Base-by-base conservation (phyloP, 1,140 invertebrate genomes). In the Adoxophyes honmai region DNA sequence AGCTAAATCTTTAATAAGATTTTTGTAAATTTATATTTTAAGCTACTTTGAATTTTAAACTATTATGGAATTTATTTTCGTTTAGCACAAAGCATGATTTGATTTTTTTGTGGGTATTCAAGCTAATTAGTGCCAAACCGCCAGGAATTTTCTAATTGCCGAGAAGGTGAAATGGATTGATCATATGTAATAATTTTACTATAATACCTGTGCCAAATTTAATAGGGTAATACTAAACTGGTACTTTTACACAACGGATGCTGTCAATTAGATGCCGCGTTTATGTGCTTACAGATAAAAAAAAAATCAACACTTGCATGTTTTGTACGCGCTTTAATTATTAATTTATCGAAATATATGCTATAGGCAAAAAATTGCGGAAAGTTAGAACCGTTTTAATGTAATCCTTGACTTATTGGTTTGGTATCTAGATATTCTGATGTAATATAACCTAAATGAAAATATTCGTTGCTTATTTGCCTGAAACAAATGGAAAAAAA, bases 171-270 rank as follows among this genome's bases (percentile, higher is more conserved):
- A 61, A 73, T 61, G 65, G 67, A 74, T 65, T 73, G 66, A 69
- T 65, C 69, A 64, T 56, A 61, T 62, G 52, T 66, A 69, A 65
- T 65, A 70, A 72, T 73, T n/a, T 72, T 57, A 52, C 51, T 65
- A 15, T 48, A 62, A 62, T 69, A 38, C 66, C 73, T 81, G 84
- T 87, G 84, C 84, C 84, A 87, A 87, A 87, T 85, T 82, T 66
- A 76, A 79, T 52, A 73, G 64, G 62, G 64, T 66, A 67, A 28
- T 28, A 59, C 52, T 62, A 56, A 52, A 52, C 34, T 14, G 51
- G 33, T 48, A 44, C 42, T 48, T 48, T 9, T 16, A 39, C 10
- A 21, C 5, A 18, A 28, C n/a, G 39, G 39, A 44, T 21, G 8
- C 21, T 1, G 11, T 28, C 10, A 18, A 6, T 48, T 11, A 48